Evolutionary conservation across 2,797 vertebrate genomes (phyloP), one percentile per base, ranked within the genome.

Genomic region (Melanotaenia trifasciata): DNA sequence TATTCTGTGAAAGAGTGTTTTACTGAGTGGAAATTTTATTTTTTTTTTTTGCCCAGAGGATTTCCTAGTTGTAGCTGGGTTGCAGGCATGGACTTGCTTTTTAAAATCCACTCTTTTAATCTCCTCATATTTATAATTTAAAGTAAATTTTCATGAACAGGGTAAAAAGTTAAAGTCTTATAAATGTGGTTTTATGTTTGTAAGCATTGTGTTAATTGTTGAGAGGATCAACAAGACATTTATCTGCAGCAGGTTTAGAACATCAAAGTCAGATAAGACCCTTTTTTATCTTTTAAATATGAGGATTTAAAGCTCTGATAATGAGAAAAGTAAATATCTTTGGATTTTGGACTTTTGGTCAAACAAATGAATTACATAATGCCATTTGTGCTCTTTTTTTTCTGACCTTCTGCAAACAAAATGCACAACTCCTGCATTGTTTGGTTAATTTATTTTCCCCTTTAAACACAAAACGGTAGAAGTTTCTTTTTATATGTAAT

Each of bases 281-380:
- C 9, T 47, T 47, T 14, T 47, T 1, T 16, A 43, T 14, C 40
- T 20, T 8, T 12, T 14, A 13, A 54, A 13, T 26, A 16, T 54
- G 13, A 50, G 8, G 18, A 33, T 64, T 64, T 64, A 20, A 14
- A 50, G 12, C 16, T 26, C 51, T 40, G 3, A 7, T 54, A 32
- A 0, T 11, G 2, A 26, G 20, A 11, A 8, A 40, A 38, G 6
- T 0, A 8, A 56, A 28, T 28, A 5, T 36, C 50, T 53, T 53
- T 38, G 5, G 64, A 54, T 65, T 66, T 59, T 68, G 6, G 10
- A 60, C 18, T 51, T 16, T n/a, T 63, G 26, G 40, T 18, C 20
- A n/a, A 28, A 69, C 33, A 9, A 18, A 20, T 50, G 20, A 10
- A 28, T 32, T 33, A 35, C 2, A 38, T 38, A 1, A 38, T 20